These are phyloP conservation scores for Eupithecia abbreviata DNA, from an alignment of 2,888 invertebrate species.

Conservation along the genomic window DNA sequence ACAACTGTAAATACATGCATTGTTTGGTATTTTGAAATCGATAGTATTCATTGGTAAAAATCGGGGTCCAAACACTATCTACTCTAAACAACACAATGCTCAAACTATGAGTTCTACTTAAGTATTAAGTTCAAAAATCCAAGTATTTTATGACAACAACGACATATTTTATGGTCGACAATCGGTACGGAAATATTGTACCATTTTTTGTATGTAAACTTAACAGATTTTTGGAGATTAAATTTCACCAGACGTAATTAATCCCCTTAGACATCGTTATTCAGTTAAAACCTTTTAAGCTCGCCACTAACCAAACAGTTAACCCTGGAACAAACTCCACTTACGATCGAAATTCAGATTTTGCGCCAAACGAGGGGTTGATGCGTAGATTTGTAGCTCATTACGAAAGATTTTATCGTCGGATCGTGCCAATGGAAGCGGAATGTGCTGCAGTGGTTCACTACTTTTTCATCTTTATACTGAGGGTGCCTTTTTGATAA, in stretches of 20 bases:
- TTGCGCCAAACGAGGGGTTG: conserved; percentile 33
- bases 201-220: not conserved
- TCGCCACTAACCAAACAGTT: conserved; percentile 21
- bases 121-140: no score
- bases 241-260: not conserved
- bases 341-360: conserved; percentile 36
- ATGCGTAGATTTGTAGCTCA: conserved; percentile 41
- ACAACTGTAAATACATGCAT: not conserved
- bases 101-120: no score
- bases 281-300: conserved; percentile 4
- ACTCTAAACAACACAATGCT: not conserved
- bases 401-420: conserved; percentile 36
- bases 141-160: no score
- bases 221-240: not conserved
- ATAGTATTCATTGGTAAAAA: no score
- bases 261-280: not conserved
- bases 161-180: not conserved
- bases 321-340: conserved; percentile 17
- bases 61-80: not conserved
- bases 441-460: not conserved
- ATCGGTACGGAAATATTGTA: not conserved
- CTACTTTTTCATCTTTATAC: not conserved
- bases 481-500: not conserved
- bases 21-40: not conserved
- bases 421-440: conserved; percentile 32